phyloP scores from a whole-genome alignment of 2,113 vertebrate species.

The Eidolon helvum region DNA sequence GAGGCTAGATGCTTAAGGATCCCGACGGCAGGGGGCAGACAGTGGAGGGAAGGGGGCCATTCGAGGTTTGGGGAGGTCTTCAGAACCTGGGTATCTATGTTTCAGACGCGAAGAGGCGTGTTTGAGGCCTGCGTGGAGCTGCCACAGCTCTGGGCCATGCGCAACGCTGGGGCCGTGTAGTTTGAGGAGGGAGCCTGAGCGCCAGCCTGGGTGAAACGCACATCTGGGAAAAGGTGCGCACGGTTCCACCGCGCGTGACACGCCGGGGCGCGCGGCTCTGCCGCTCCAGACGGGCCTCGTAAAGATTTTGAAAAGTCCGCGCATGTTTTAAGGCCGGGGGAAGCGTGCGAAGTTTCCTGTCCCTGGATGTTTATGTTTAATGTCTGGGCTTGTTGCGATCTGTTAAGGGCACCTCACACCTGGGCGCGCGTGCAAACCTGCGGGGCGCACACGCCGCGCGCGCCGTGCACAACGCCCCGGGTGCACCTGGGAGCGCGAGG shows the following conservation, averaged over 20 bases:
- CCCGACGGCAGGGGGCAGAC: neutral
- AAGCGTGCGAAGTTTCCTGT: neutral
- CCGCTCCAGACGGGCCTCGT: neutral
- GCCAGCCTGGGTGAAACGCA: neutral
- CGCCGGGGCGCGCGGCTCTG: neutral
- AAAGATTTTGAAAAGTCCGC: neutral
- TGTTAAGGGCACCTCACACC: neutral
- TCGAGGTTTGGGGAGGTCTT: neutral
- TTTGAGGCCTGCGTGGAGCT: too few species aligned
- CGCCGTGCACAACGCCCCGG: neutral
- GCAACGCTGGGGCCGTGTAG: neutral
- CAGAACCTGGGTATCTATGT: too few species aligned
- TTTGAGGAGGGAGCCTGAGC: neutral
- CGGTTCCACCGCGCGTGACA: neutral
- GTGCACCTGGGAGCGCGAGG: neutral
- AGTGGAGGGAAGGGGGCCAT: rapidly evolving
- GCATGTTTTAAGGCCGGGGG: neutral
- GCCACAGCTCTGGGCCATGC: neutral
- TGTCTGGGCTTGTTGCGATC: neutral
- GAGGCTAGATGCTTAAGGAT: neutral
- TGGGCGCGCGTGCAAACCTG: neutral
- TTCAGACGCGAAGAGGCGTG: neutral
- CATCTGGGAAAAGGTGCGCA: neutral
- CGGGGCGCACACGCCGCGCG: neutral
- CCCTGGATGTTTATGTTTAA: neutral